Base-by-base conservation (phyloP, 2,888 invertebrate species). In the Peribatodes rhomboidaria region DNA sequence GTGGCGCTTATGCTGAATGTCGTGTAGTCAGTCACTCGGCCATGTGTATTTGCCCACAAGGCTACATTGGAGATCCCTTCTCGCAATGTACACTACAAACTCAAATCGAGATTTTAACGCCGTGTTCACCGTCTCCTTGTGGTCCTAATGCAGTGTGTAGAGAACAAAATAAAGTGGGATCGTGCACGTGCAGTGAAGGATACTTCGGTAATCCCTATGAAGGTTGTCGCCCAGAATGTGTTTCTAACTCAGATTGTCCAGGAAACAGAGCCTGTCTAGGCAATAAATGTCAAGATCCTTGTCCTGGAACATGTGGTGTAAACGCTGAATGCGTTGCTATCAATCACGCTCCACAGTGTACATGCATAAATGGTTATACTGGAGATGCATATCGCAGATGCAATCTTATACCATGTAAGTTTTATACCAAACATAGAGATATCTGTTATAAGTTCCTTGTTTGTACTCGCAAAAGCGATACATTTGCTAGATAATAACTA, bases 151-250 rank as follows among this genome's bases (percentile, higher is more conserved):
- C 96, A 8, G 86, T 94, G 69, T 97, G 97, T 76, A 93, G 92
- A 74, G 95, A 95, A 86, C 94, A 95, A 78, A 95, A 95, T 77
- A 95, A 94, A 61, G 95, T 95, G 8, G 96, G 96, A 27, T 94
- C 96, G 0, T 97, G 97, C 77, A 93, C 94, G 65, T 97, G 97
- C 78, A 88, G 94, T 53, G 94, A 95, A 50, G 96, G 95, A 68
- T 95, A 96, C 80, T 95, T 95, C 72, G 97, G 97, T 66, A 96
- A 96, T 84, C 97, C 97, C 31, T 96, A 96, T 74, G 96, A 96
- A 86, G 95, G 96, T 20, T 97, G 97, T 84, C 94, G 96, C 50
- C 97, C 97, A 13, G 96, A 97, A 87, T 97, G 97, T 85, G 90
- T 95, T 0, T 84, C 95, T 44, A 95, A 96, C 80, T 95, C 96